These are phyloP conservation scores for Troides helena DNA, from an alignment of 2,888 invertebrate species.

Conservation along the genomic window DNA sequence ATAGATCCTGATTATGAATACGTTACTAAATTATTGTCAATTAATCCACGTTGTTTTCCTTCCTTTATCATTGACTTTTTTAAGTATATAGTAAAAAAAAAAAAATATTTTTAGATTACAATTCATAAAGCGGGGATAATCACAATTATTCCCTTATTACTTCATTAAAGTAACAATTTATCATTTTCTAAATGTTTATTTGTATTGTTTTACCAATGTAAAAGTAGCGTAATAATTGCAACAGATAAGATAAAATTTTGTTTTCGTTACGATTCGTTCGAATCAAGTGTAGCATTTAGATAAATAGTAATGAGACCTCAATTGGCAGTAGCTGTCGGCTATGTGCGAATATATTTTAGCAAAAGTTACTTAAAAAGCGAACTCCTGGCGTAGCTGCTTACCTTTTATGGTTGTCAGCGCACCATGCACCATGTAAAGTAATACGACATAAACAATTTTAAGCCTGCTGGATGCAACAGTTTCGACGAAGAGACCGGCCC, in stretches of 20 bases:
- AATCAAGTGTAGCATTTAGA: not conserved
- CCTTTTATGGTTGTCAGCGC: constrained; percentile 33
- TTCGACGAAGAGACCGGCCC: constrained; percentile 56
- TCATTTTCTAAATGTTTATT: too few species aligned
- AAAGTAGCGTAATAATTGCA: not conserved
- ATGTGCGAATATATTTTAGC: constrained; percentile 17
- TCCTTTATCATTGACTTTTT: not conserved
- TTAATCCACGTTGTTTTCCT: not conserved
- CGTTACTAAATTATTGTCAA: not conserved
- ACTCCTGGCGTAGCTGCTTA: constrained; percentile 31
- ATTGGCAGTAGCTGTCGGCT: not conserved
- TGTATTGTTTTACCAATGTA: too few species aligned
- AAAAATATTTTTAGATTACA: not conserved
- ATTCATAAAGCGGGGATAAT: not conserved
- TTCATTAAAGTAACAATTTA: too few species aligned
- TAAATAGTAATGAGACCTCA: not conserved
- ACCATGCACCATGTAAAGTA: constrained; percentile 45
- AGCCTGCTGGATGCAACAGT: constrained; percentile 57
- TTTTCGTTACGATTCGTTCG: not conserved
- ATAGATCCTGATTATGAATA: not conserved
- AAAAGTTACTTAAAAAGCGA: constrained; percentile 31
- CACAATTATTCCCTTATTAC: not conserved
- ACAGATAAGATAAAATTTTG: constrained; percentile 4
- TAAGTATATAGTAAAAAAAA: not conserved
- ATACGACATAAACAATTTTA: constrained; percentile 61